Evolutionary conservation across 2,888 invertebrate species (phyloP).

Genomic region (Noctua fimbriata): DNA sequence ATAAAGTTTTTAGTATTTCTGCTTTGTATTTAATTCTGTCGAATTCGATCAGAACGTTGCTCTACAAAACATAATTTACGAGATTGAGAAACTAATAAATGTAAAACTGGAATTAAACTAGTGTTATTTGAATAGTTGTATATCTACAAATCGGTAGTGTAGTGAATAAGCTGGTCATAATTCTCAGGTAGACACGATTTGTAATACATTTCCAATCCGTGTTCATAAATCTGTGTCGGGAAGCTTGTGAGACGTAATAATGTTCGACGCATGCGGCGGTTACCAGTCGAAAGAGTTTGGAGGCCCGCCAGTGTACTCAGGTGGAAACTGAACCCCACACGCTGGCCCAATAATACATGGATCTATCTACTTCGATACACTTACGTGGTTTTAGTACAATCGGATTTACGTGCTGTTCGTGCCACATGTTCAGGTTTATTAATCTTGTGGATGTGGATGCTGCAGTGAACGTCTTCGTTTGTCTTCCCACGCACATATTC

Average conservation of each 20-base stretch:
- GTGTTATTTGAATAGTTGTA: slow-evolving; percentile 36
- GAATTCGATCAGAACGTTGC: slow-evolving; percentile 17
- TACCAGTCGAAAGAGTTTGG: slow-evolving; percentile 66
- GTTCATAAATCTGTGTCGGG: slow-evolving; percentile 54
- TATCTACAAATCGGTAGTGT: slow-evolving; percentile 24
- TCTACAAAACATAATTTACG: slow-evolving; percentile 7
- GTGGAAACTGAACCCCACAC: slow-evolving; percentile 60
- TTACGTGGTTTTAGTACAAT: slow-evolving; percentile 35
- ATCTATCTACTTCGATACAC: slow-evolving; percentile 32
- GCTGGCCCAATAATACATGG: slow-evolving; percentile 50
- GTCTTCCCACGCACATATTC: slow-evolving; percentile 3
- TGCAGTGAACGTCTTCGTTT: slow-evolving; percentile 23
- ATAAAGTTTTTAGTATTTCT: slow-evolving; percentile 15
- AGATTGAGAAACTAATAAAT: slow-evolving; percentile 9
- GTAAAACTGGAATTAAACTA: slow-evolving; percentile 1
- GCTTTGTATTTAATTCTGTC: background rate
- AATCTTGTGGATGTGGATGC: slow-evolving; percentile 16
- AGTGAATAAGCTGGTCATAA: slow-evolving; percentile 34
- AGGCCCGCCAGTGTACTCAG: slow-evolving; percentile 70
- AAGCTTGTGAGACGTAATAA: slow-evolving; percentile 47
- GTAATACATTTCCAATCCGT: slow-evolving; percentile 45
- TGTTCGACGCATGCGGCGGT: slow-evolving; percentile 46
- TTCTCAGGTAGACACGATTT: slow-evolving; percentile 33
- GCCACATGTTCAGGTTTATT: slow-evolving; percentile 29
- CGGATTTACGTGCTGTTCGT: slow-evolving; percentile 34